Evolutionary conservation across 2,797 vertebrate species (phyloP).

Genomic region (Podarcis lilfordi): DNA sequence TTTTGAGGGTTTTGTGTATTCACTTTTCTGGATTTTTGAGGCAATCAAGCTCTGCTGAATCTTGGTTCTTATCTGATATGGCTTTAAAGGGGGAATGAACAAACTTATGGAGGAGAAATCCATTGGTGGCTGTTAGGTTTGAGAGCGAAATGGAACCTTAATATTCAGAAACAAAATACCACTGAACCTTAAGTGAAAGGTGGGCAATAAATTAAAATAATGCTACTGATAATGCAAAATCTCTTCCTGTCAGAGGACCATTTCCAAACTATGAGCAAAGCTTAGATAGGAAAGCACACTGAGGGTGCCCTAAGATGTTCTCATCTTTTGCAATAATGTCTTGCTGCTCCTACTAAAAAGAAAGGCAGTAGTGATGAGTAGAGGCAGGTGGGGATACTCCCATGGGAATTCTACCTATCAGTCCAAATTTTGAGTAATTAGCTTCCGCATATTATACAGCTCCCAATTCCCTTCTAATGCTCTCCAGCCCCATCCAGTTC

Average conservation of each 20-base stretch:
- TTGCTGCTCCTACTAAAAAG: not conserved
- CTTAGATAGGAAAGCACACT: not conserved
- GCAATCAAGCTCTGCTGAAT: constrained; percentile 37
- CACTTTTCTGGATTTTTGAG: constrained; percentile 58
- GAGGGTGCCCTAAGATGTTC: not conserved
- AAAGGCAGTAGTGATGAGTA: not conserved
- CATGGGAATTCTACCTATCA: not conserved
- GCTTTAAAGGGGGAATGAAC: too few relatives aligned
- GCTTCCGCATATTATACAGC: too few relatives aligned
- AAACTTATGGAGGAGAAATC: too few relatives aligned
- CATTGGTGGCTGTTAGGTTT: too few relatives aligned
- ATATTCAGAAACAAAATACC: too few relatives aligned
- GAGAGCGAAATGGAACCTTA: too few relatives aligned
- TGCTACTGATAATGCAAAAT: not conserved
- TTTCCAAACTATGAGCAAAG: not conserved
- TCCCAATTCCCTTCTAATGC: too few relatives aligned
- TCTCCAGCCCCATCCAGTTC: too few relatives aligned
- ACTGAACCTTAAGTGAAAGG: too few relatives aligned
- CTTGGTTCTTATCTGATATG: not conserved
- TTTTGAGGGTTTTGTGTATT: constrained; percentile 71
- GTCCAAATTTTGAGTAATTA: not conserved
- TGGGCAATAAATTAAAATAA: too few relatives aligned
- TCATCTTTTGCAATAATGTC: not conserved
- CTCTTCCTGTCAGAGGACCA: not conserved
- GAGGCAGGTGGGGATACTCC: not conserved